Base-by-base conservation (phyloP, 2,113 vertebrate species). In the Oxyruncus cristatus region DNA sequence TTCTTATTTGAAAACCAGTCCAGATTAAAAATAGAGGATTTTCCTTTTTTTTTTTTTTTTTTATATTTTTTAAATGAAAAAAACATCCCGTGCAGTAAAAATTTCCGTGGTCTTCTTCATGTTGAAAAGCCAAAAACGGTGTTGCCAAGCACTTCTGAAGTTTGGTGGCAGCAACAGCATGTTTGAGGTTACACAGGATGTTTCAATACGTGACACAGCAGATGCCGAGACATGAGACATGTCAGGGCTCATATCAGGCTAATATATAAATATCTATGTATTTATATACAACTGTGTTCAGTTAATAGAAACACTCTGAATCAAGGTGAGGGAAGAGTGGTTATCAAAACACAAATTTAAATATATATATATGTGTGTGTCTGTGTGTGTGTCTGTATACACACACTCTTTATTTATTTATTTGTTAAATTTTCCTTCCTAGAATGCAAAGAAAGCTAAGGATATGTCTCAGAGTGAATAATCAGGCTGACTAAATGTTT, bases 381-480 rank as follows among this genome's bases (percentile, higher is more conserved):
- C 3, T 73, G 1, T 65, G 1, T 55, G 2, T 41, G 1, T 41
- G 3, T 50, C 9, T 8, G 14, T 1, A 14, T 33, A 21, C 5
- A 39, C 11, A 32, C 2, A 13, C 4, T 44, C 5, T 24, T 46
- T 30, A 12, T 41, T 46, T n/a, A 12, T 46, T 41, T 94, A 8
- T 75, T 79, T 66, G 46, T 52, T 30, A 33, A 6, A 15, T 53
- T 70, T 94, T 68, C 74, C 85, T 96, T 93, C 88, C 82, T 95
- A 90, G 95, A 97, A 92, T 71, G 79, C 92, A 77, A 89, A 88
- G 78, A 74, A 92, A 96, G 23, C 42, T 58, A 27, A 65, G 56
- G 71, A 90, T 63, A 58, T 59, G 72, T 67, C 59, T 86, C 68
- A 63, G 49, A 85, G n/a, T 90, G 79, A 96, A 94, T 72, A 93